A percentile compares a stretch with the other conserved stretches of the same genome.
Evolutionary conservation across 2,888 invertebrate genomes (phyloP).

Genomic region (Polia nebulosa): DNA sequence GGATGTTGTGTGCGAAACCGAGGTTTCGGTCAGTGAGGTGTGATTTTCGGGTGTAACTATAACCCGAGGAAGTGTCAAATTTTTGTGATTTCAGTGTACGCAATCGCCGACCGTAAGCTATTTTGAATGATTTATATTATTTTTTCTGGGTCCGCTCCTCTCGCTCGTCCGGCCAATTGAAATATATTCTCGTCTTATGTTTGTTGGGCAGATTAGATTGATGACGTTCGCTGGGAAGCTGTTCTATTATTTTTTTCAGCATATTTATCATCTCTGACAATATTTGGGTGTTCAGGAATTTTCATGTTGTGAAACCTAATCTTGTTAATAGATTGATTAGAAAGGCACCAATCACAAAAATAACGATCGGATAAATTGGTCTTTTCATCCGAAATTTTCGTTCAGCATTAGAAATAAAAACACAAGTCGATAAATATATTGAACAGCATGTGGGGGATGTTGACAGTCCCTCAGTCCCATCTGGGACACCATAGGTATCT

Average conservation of each 20-base stretch:
- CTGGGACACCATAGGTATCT: constrained; percentile 46
- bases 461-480: constrained; percentile 45
- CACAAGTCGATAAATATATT: constrained; percentile 35
- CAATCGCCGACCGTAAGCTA: constrained; percentile 71
- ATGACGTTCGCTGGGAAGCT: constrained; percentile 59
- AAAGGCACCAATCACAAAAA: background rate
- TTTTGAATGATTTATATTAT: constrained; percentile 70
- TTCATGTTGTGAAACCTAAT: constrained; percentile 8
- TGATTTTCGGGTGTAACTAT: constrained; percentile 67
- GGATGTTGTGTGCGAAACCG: constrained; percentile 59
- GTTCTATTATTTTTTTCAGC: constrained; percentile 60
- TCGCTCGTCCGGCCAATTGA: constrained; percentile 57
- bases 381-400: constrained; percentile 6
- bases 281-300: constrained; percentile 30
- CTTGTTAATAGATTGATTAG: constrained; percentile 9
- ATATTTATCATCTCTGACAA: constrained; percentile 58
- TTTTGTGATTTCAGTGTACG: constrained; percentile 69
- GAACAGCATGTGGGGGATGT: constrained; percentile 36
- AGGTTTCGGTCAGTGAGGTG: constrained; percentile 65
- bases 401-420: constrained; percentile 25
- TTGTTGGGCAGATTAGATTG: constrained; percentile 63
- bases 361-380: constrained; percentile 10
- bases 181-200: constrained; percentile 63
- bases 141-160: constrained; percentile 60
- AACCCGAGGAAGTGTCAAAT: constrained; percentile 67